phyloP scores from a whole-genome alignment of 2,888 invertebrate species.

The Zelleria hepariella region DNA sequence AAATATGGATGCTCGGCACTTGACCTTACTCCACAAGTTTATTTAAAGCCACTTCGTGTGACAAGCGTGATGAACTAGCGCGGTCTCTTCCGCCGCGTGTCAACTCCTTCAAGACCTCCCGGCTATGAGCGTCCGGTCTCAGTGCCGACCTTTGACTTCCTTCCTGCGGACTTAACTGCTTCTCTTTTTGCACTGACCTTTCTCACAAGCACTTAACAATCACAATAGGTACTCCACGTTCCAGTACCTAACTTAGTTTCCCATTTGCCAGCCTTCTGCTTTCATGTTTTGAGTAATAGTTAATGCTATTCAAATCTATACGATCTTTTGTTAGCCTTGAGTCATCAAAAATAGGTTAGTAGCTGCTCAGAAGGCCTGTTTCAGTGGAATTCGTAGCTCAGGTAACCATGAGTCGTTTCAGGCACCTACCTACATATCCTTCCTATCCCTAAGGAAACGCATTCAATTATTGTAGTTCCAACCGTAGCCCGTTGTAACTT shows the following conservation, averaged over 20 bases:
- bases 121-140: background rate
- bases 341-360: background rate
- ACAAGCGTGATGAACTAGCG: background rate
- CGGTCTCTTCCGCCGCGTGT: background rate
- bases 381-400: background rate
- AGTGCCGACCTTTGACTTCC: conserved; percentile 1
- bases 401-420: too few relatives aligned
- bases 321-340: background rate
- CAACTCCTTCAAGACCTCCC: background rate
- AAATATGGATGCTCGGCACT: background rate
- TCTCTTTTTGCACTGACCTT: background rate
- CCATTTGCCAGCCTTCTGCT: background rate
- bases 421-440: too few relatives aligned
- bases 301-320: background rate
- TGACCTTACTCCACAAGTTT: background rate
- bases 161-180: conserved; percentile 2
- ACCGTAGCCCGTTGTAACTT: too few relatives aligned
- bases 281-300: background rate
- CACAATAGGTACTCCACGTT: background rate
- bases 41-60: background rate
- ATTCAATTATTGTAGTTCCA: too few relatives aligned
- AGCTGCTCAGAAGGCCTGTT: background rate
- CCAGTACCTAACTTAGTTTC: background rate
- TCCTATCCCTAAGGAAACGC: too few relatives aligned
- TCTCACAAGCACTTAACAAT: background rate